Evolutionary conservation across 2,888 invertebrate genomes (phyloP).

Genomic region (Prosopocoilus inquinatus): DNA sequence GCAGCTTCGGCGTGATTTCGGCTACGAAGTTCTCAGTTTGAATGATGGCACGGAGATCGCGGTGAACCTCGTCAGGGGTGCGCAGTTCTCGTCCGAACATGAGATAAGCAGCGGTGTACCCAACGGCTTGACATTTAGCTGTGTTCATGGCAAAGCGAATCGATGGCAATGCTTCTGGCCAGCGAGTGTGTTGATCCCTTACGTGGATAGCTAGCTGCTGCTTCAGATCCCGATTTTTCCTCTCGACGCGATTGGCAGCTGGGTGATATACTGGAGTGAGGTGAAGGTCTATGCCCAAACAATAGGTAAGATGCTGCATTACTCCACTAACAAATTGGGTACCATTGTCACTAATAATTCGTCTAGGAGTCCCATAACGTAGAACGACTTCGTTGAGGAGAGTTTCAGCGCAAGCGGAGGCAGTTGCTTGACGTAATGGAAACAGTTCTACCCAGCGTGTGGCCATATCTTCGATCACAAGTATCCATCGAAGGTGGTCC

Average conservation of each 20-base stretch:
- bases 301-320: slow-evolving; percentile 30
- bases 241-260: too few species aligned
- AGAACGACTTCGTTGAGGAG: slow-evolving; percentile 40
- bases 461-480: slow-evolving; percentile 13
- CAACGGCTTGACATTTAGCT: too few species aligned
- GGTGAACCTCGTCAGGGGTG: background rate
- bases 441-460: slow-evolving; percentile 39
- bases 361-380: slow-evolving; percentile 32
- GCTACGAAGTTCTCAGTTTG: background rate
- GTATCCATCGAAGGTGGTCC: slow-evolving; percentile 21
- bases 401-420: background rate
- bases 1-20: background rate
- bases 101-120: slow-evolving; percentile 5
- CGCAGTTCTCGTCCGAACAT: background rate
- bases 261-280: slow-evolving; percentile 36
- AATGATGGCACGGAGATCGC: background rate
- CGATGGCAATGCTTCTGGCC: too few species aligned
- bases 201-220: too few species aligned
- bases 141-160: too few species aligned
- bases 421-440: slow-evolving; percentile 31
- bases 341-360: slow-evolving; percentile 28
- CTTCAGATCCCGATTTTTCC: too few species aligned
- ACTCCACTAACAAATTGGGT: slow-evolving; percentile 27
- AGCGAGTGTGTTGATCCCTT: too few species aligned
- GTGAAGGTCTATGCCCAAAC: slow-evolving; percentile 26